A percentile compares a stretch with the other conserved stretches of the same genome.
These are phyloP conservation scores for Conchocele bisecta DNA, from an alignment of 2,888 invertebrate species.

Conservation along the genomic window DNA sequence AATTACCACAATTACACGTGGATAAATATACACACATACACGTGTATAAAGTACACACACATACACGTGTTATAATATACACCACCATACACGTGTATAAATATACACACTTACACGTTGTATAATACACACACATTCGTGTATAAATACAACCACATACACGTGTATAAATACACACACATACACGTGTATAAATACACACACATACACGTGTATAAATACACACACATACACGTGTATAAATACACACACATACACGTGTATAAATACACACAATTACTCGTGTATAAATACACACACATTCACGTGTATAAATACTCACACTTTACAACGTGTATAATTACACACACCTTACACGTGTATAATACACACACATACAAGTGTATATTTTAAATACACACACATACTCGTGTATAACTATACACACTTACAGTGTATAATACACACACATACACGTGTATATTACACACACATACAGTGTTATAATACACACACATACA, in stretches of 20 bases:
- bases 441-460: not conserved
- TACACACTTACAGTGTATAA: not conserved
- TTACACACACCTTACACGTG: not conserved
- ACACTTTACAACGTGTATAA: not conserved
- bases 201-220: too few relatives aligned
- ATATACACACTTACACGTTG: not conserved
- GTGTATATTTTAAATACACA: not conserved
- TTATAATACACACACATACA: not conserved
- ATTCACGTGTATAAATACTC: not conserved
- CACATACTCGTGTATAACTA: not conserved
- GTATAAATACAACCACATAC: not conserved
- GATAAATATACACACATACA: not conserved
- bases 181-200: not conserved
- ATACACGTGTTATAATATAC: not conserved
- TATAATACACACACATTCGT: not conserved
- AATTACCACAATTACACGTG: not conserved
- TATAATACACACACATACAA: too few relatives aligned
- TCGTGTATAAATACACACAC: too few relatives aligned
- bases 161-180: too few relatives aligned
- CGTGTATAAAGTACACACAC: not conserved
- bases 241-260: too few relatives aligned
- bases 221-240: not conserved
- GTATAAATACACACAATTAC: not conserved
- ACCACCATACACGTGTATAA: not conserved
- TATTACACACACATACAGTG: not conserved